phyloP scores from a whole-genome alignment of 2,888 invertebrate species.

The Drosophila barbarae region DNA sequence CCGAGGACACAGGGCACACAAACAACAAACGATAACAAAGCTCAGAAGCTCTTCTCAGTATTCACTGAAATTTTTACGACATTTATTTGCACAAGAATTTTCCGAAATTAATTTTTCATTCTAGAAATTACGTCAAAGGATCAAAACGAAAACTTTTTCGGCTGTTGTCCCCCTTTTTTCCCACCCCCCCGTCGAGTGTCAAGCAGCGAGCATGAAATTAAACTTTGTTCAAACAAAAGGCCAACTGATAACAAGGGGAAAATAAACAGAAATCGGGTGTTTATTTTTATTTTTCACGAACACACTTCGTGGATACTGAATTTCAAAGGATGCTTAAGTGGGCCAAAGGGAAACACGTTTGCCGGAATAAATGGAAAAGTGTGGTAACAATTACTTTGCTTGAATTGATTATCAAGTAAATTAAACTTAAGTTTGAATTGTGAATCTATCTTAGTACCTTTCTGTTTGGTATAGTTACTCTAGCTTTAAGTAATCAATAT shows the following conservation, averaged over 20 bases:
- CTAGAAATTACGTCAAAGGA: constrained; percentile 42
- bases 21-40: background rate
- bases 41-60: background rate
- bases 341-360: background rate
- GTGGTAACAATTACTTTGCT: background rate
- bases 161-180: constrained; percentile 11
- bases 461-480: background rate
- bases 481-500: background rate
- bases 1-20: constrained; percentile 1
- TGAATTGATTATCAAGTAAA: too few species aligned
- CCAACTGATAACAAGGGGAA: constrained; percentile 39
- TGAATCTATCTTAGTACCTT: background rate
- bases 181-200: constrained; percentile 39
- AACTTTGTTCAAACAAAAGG: constrained; percentile 47
- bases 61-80: constrained; percentile 9
- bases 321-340: constrained; percentile 13
- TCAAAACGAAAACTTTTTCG: constrained; percentile 50
- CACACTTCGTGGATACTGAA: constrained; percentile 19
- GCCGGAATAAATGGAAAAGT: background rate
- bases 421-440: background rate
- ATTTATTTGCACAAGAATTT: constrained; percentile 22
- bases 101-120: constrained; percentile 53
- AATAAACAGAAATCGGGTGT: constrained; percentile 36
- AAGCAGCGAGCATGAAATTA: constrained; percentile 56
- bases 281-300: constrained; percentile 1